Conservation (phyloP, 2,888 invertebrate genomes). For the Andrena haemorrhoa region DNA sequence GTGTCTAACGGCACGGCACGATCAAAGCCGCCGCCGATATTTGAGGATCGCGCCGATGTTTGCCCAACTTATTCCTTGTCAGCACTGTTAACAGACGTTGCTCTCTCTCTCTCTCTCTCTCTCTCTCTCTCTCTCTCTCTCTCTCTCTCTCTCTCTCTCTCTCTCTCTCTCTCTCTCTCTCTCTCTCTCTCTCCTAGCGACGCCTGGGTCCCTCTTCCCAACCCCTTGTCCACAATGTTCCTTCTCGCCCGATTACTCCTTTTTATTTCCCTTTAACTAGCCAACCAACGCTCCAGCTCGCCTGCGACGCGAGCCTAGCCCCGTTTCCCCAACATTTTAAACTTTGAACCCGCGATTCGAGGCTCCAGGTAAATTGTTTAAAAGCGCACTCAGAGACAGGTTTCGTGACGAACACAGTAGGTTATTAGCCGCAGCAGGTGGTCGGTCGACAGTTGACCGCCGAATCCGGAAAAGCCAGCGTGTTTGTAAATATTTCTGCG, state of each 20-base stretch:
- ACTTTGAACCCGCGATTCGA: neutral
- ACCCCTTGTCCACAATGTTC: slow-evolving; percentile 41
- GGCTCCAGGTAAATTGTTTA: neutral
- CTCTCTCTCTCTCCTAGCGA: slow-evolving; percentile 10
- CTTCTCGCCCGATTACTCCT: slow-evolving; percentile 46
- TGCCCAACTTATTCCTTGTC: slow-evolving; percentile 83
- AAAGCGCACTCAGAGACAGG: no score
- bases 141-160: slow-evolving; percentile 60
- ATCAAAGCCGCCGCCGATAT: slow-evolving; percentile 81
- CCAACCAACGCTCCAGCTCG: neutral
- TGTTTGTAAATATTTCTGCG: neutral
- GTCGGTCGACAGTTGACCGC: no score
- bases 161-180: slow-evolving; percentile 58
- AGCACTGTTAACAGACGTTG: slow-evolving; percentile 81
- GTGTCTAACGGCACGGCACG: slow-evolving; percentile 77
- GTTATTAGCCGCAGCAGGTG: no score
- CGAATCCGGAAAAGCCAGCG: neutral
- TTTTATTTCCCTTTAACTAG: slow-evolving; percentile 24
- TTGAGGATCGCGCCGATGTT: slow-evolving; percentile 83
- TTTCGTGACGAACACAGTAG: no score
- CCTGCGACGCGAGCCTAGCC: neutral
- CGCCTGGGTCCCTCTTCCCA: slow-evolving; percentile 35
- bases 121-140: slow-evolving; percentile 60
- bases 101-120: slow-evolving; percentile 51
- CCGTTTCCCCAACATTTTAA: neutral